These are phyloP conservation scores for Pteruthius melanotis DNA, from an alignment of 2,113 vertebrate genomes.

Conservation along the genomic window DNA sequence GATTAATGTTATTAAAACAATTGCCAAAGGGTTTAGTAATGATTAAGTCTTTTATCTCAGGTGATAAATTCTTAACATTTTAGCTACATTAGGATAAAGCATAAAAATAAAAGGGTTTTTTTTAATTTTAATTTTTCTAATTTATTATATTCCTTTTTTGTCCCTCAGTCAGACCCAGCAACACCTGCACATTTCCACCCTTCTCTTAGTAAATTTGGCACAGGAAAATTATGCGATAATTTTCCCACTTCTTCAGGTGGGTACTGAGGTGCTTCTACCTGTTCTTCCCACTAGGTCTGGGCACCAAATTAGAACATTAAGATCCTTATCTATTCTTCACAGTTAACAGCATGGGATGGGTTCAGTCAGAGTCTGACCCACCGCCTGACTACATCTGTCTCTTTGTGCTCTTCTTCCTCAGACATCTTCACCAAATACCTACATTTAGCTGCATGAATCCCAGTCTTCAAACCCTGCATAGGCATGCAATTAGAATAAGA, in stretches of 20 bases:
- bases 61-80: constrained; percentile 54
- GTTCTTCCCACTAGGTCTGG: neutral
- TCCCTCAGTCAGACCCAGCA: neutral
- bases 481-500: neutral
- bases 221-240: neutral
- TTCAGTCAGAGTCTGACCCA: neutral
- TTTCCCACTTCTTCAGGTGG: neutral
- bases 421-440: neutral
- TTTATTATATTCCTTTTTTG: neutral
- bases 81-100: neutral
- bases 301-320: neutral
- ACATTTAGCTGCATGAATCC: neutral
- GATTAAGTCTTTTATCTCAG: constrained; percentile 63
- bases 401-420: neutral
- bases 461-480: neutral
- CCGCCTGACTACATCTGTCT: neutral
- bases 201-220: neutral
- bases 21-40: constrained; percentile 45
- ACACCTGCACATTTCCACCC: neutral
- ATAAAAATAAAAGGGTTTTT: constrained; percentile 38
- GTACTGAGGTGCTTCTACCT: neutral
- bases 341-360: neutral
- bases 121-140: neutral
- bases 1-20: constrained; percentile 67
- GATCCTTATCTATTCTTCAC: neutral